Conservation (phyloP, 2,888 invertebrate genomes). For the Apeira syringaria region DNA sequence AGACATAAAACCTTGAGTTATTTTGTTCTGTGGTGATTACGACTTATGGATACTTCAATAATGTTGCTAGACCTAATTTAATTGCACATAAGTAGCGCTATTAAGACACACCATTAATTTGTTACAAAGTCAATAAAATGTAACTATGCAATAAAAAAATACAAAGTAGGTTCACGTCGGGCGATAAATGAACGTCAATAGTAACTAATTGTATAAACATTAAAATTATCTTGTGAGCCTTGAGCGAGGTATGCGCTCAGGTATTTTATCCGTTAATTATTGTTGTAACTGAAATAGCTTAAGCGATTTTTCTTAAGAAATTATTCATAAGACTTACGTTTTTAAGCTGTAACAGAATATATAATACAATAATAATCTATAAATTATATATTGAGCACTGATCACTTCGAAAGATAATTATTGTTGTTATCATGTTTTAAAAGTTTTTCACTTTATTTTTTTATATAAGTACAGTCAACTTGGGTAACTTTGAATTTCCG, state of each 20-base stretch:
- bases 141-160: conserved; percentile 16
- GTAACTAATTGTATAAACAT: conserved; percentile 11
- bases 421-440: too few species aligned
- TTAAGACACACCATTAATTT: conserved; percentile 26
- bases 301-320: too few species aligned
- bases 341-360: too few species aligned
- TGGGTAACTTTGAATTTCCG: too few species aligned
- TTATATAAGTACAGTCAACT: too few species aligned
- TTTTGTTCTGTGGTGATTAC: conserved; percentile 11
- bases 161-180: conserved; percentile 9
- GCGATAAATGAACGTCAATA: conserved; percentile 6
- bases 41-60: conserved; percentile 17
- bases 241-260: conserved; percentile 7
- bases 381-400: too few species aligned
- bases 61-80: conserved; percentile 24
- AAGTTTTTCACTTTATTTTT: too few species aligned
- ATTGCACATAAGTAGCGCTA: conserved; percentile 18
- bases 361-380: too few species aligned
- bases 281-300: not conserved
- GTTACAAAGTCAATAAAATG: conserved; percentile 23
- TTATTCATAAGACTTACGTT: too few species aligned
- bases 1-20: conserved; percentile 28
- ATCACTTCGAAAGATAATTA: too few species aligned
- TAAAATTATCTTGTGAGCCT: conserved; percentile 14
- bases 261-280: conserved; percentile 5